Evolutionary conservation across 2,113 vertebrate species (phyloP).

Genomic region (Takifugu bimaculatus): DNA sequence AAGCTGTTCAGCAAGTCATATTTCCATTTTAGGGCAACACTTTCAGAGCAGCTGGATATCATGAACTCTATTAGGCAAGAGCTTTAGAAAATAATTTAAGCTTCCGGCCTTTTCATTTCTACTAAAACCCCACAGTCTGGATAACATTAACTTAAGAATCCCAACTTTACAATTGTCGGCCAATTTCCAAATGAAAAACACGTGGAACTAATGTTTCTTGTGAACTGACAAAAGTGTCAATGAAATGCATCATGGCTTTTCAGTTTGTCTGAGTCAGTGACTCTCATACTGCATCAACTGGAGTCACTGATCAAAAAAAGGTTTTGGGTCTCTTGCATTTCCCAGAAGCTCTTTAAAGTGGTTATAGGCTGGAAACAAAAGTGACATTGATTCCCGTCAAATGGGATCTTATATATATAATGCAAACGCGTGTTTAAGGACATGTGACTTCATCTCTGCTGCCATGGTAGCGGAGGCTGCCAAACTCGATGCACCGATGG

Average conservation of each 20-base stretch:
- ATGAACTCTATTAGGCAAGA: slow-evolving; percentile 8
- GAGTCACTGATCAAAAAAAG: slow-evolving; percentile 2
- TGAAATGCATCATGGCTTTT: slow-evolving; percentile 24
- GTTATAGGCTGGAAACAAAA: slow-evolving; percentile 5
- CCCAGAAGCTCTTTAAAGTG: slow-evolving; percentile 1
- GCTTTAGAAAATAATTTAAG: background rate
- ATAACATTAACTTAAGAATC: slow-evolving; percentile 36
- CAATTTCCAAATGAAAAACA: slow-evolving; percentile 8
- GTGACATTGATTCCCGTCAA: background rate
- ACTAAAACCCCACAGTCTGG: slow-evolving; percentile 18
- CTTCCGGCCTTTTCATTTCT: slow-evolving; percentile 4
- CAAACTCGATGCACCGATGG: too few relatives aligned
- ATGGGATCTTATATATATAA: too few relatives aligned
- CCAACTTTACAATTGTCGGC: slow-evolving; percentile 10
- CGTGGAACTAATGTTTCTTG: slow-evolving; percentile 3
- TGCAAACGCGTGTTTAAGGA: background rate
- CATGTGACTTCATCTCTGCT: slow-evolving; percentile 17
- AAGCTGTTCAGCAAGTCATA: background rate
- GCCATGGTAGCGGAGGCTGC: slow-evolving; percentile 35
- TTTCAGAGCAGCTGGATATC: background rate
- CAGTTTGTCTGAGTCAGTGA: slow-evolving; percentile 16
- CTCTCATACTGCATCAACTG: slow-evolving; percentile 1
- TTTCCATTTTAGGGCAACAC: background rate
- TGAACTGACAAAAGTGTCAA: slow-evolving; percentile 21
- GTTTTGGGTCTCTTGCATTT: slow-evolving; percentile 2